phyloP scores from a whole-genome alignment of 1,140 invertebrate genomes.

The Rhyzopertha dominica region DNA sequence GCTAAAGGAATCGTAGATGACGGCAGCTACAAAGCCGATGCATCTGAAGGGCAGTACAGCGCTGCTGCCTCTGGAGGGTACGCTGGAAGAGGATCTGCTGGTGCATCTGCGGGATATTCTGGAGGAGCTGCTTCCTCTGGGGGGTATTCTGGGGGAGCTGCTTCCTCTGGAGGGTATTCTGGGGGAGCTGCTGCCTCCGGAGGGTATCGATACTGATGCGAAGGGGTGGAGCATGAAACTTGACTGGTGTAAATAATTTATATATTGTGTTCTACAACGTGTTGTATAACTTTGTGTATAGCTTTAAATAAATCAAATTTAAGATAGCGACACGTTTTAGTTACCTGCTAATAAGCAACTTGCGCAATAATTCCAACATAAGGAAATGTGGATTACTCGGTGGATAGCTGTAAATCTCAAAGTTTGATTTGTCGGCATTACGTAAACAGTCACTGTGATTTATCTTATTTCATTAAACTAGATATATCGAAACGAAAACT shows the following conservation, averaged over 20 bases:
- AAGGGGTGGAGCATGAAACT: background rate
- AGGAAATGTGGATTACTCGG: no score
- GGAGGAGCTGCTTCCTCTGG: conserved; percentile 9
- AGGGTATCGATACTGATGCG: background rate
- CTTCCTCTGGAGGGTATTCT: background rate
- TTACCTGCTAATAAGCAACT: no score
- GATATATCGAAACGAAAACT: no score
- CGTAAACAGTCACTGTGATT: no score
- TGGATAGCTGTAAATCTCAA: no score
- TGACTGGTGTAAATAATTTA: background rate
- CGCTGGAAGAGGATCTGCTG: conserved; percentile 8
- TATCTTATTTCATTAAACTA: no score
- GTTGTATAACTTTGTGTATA: no score
- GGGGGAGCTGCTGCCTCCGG: background rate
- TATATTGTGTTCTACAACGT: no score
- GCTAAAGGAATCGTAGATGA: conserved; percentile 26
- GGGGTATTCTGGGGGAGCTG: conserved; percentile 12
- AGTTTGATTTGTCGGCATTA: no score
- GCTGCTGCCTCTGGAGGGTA: conserved; percentile 1
- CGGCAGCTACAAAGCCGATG: conserved; percentile 10
- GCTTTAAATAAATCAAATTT: no score
- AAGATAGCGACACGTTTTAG: no score
- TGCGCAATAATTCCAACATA: no score
- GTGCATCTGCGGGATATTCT: conserved; percentile 3
- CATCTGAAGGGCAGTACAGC: conserved; percentile 17